Percentiles rank a stretch among this genome's conserved stretches.
phyloP scores from a whole-genome alignment of 2,113 vertebrate genomes.

The Pelecanoides urinatrix region DNA sequence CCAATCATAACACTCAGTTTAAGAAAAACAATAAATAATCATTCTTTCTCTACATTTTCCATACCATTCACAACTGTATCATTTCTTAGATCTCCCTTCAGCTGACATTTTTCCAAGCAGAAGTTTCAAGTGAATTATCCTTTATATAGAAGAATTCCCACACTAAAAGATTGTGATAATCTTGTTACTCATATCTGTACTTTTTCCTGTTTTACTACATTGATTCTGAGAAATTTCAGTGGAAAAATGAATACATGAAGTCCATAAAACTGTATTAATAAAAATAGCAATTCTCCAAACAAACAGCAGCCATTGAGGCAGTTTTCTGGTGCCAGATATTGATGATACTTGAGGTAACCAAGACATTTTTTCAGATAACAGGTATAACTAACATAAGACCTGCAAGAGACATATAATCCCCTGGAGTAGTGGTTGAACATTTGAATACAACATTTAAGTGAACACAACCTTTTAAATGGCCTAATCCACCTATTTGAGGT shows the following conservation, averaged over 20 bases:
- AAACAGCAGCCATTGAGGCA: neutral
- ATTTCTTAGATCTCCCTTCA: neutral
- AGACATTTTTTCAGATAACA: neutral
- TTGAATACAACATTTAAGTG: neutral
- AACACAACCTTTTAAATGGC: neutral
- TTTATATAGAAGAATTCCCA: neutral
- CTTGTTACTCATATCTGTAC: neutral
- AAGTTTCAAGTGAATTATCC: neutral
- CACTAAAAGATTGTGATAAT: neutral
- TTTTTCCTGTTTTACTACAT: neutral
- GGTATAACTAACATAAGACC: neutral
- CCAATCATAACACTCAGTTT: neutral
- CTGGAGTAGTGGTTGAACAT: neutral
- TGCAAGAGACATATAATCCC: neutral
- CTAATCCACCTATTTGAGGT: neutral
- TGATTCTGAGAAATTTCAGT: neutral
- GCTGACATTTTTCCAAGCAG: neutral
- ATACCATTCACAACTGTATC: neutral
- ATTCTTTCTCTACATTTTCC: neutral
- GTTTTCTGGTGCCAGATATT: neutral
- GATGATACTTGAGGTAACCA: neutral
- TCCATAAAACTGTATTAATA: neutral
- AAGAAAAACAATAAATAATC: neutral
- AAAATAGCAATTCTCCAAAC: neutral
- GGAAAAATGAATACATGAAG: neutral